These are phyloP conservation scores for Anodontia alba DNA, from an alignment of 2,888 invertebrate species.

Conservation along the genomic window DNA sequence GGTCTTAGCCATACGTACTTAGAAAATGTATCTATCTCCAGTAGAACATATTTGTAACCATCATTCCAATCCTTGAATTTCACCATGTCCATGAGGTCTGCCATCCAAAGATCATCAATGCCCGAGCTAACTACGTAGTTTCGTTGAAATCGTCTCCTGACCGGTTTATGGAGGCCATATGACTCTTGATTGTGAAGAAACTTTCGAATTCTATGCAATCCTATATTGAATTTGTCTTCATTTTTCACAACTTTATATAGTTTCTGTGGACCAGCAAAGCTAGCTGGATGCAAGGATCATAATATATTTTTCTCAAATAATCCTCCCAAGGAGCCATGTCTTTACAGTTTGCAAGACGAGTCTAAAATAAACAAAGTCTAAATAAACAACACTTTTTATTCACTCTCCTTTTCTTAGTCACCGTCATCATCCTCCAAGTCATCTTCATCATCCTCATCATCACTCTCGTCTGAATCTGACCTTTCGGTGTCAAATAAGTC, in stretches of 20 bases:
- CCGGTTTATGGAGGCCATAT: neutral
- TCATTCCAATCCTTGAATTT: slow-evolving; percentile 38
- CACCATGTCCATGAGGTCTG: slow-evolving; percentile 50
- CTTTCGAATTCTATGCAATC: slow-evolving; percentile 12
- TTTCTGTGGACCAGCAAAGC: slow-evolving; percentile 40
- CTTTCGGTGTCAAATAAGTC: no score
- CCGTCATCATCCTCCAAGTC: neutral
- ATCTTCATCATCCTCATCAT: neutral
- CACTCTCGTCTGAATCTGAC: neutral
- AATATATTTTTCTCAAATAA: neutral
- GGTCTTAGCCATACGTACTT: slow-evolving; percentile 44
- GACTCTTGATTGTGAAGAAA: no score
- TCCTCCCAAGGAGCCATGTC: slow-evolving; percentile 25
- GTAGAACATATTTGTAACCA: slow-evolving; percentile 28
- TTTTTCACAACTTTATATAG: slow-evolving; percentile 8
- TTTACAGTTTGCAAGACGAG: neutral
- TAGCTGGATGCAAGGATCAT: slow-evolving; percentile 28
- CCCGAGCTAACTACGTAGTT: slow-evolving; percentile 27
- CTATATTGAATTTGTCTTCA: slow-evolving; percentile 19
- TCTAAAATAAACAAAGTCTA: neutral
- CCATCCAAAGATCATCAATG: slow-evolving; percentile 48
- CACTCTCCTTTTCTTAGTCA: neutral
- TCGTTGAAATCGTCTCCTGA: slow-evolving; percentile 12
- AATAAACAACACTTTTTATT: neutral
- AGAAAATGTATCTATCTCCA: slow-evolving; percentile 42